These are phyloP conservation scores for Frankliniella fusca DNA, from an alignment of 2,888 invertebrate genomes.

Conservation along the genomic window DNA sequence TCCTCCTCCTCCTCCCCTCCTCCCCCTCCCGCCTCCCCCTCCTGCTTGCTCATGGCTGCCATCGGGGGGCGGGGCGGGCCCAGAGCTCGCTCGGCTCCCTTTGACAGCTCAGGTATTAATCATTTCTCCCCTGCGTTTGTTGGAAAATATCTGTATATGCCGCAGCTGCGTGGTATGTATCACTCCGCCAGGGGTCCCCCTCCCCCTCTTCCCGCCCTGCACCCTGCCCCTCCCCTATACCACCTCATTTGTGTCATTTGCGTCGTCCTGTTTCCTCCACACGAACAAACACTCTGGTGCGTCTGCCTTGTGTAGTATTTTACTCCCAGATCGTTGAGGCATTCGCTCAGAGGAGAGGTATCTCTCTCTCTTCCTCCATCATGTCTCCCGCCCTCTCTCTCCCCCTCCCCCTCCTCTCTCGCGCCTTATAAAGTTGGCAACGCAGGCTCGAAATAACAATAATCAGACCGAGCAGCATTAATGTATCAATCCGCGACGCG, in stretches of 20 bases:
- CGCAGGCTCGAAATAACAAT: neutral
- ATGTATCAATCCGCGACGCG: neutral
- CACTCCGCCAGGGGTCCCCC: neutral
- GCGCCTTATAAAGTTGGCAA: neutral
- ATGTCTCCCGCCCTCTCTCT: neutral
- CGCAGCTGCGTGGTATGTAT: constrained; percentile 2
- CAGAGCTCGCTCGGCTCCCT: neutral
- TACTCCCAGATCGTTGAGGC: no score
- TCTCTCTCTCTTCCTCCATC: no score
- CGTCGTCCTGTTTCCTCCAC: no score
- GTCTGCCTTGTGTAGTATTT: no score
- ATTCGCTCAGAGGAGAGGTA: no score
- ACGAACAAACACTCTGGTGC: no score
- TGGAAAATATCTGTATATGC: constrained; percentile 17
- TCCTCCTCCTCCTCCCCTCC: neutral
- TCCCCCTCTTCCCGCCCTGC: neutral
- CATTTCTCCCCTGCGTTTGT: constrained; percentile 3
- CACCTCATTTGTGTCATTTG: no score
- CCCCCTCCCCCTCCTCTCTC: neutral
- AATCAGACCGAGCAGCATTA: neutral
- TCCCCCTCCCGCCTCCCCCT: neutral
- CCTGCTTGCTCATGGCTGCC: neutral
- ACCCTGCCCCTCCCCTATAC: neutral
- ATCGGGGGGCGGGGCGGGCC: neutral
- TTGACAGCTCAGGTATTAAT: constrained; percentile 26